Evolutionary conservation across 2,113 vertebrate genomes (phyloP).

Genomic region (Callaeas wilsoni): DNA sequence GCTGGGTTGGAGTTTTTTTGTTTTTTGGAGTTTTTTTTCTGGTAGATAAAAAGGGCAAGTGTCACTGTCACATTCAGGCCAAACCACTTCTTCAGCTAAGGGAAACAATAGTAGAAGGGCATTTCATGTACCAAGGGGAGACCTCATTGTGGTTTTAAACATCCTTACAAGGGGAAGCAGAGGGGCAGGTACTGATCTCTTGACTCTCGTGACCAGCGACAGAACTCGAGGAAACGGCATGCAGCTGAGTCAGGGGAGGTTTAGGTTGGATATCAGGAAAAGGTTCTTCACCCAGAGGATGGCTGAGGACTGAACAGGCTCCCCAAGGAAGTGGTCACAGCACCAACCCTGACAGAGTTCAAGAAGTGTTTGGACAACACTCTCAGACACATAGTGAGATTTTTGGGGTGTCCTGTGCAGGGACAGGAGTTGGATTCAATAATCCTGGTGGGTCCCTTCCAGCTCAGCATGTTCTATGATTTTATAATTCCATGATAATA

Average conservation of each 20-base stretch:
- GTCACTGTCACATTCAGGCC: background rate
- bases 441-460: background rate
- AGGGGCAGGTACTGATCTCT: background rate
- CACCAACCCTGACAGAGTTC: background rate
- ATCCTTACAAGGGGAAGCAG: fast-evolving
- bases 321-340: background rate
- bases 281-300: background rate
- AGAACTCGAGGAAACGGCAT: fast-evolving
- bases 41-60: background rate
- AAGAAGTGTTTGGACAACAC: background rate
- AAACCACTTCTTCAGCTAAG: background rate
- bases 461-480: background rate
- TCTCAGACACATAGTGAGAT: background rate
- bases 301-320: background rate
- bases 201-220: fast-evolving
- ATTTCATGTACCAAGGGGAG: background rate
- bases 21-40: background rate
- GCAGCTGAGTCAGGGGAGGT: background rate
- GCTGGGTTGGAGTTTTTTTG: background rate
- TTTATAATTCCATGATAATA: background rate
- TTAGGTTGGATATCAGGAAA: background rate
- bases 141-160: background rate
- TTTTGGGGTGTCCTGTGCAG: background rate
- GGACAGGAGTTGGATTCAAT: background rate
- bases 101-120: background rate